Conservation (phyloP, 2,113 vertebrate species). For the Hystrix brachyura region DNA sequence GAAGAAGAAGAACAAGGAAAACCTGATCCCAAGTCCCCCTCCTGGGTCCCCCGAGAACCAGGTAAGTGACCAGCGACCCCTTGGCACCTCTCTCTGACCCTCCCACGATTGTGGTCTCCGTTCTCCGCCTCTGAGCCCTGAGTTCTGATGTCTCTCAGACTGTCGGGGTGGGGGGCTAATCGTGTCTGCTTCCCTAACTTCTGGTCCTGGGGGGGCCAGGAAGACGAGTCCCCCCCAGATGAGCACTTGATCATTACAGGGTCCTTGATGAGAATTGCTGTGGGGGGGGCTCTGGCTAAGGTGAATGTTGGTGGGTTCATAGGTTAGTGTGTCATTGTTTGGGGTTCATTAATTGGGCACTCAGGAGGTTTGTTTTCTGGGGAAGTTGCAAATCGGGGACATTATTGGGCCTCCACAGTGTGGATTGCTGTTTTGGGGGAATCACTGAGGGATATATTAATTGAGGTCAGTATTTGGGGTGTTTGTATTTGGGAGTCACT, state of each 20-base stretch:
- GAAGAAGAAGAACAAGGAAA: slow-evolving; percentile 91
- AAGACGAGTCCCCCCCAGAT: background rate
- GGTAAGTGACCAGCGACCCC: slow-evolving; percentile 47
- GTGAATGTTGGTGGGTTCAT: background rate
- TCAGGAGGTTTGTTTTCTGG: background rate
- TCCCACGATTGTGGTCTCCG: background rate
- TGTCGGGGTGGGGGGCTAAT: rapidly evolving
- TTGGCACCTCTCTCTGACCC: background rate
- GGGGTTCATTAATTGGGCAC: background rate
- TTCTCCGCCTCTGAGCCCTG: background rate
- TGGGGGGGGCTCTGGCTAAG: background rate
- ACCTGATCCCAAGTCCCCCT: background rate
- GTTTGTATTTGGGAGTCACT: background rate
- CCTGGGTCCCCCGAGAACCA: slow-evolving; percentile 33
- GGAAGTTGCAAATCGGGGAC: background rate
- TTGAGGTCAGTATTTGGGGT: background rate
- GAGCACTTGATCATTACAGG: background rate
- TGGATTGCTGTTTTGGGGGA: background rate
- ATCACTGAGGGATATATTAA: background rate
- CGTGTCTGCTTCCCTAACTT: background rate
- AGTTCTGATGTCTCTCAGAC: background rate
- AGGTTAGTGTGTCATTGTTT: background rate
- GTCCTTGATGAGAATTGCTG: background rate
- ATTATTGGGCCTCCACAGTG: background rate
- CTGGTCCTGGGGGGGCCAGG: background rate